phyloP scores from a whole-genome alignment of 2,888 invertebrate genomes.

The Drosophila ezoana region DNA sequence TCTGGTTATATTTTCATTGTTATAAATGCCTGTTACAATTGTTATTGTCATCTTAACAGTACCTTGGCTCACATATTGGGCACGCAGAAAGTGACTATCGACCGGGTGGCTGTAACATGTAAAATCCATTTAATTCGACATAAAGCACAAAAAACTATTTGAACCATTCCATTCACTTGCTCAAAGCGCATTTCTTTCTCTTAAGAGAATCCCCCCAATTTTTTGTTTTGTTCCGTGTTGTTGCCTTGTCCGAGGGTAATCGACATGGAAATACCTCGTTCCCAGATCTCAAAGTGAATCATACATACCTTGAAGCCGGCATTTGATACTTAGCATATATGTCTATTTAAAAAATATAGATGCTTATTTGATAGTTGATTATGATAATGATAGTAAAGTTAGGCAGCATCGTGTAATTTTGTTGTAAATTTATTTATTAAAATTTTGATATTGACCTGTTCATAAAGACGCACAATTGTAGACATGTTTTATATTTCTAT shows the following conservation, averaged over 20 bases:
- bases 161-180: slow-evolving; percentile 65
- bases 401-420: too few species aligned
- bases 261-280: slow-evolving; percentile 11
- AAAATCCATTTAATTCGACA: slow-evolving; percentile 81
- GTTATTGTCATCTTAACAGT: slow-evolving; percentile 25
- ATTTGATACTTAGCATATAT: too few species aligned
- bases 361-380: too few species aligned
- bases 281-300: not conserved
- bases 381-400: too few species aligned
- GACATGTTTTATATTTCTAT: not conserved
- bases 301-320: too few species aligned
- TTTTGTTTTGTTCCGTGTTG: not conserved
- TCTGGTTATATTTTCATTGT: slow-evolving; percentile 72
- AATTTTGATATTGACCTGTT: not conserved
- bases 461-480: not conserved
- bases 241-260: not conserved
- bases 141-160: slow-evolving; percentile 77
- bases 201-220: slow-evolving; percentile 13
- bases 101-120: slow-evolving; percentile 64
- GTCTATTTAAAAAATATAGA: too few species aligned
- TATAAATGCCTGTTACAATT: slow-evolving; percentile 52
- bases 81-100: slow-evolving; percentile 12
- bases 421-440: not conserved
- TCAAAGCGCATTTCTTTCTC: slow-evolving; percentile 40
- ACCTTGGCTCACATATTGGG: slow-evolving; percentile 16